Evolutionary conservation across 37 sponge, comb jelly and placozoan genomes (phyloP), one percentile per base, ranked within the genome.

Genomic region (Aphrocallistes beatrix): DNA sequence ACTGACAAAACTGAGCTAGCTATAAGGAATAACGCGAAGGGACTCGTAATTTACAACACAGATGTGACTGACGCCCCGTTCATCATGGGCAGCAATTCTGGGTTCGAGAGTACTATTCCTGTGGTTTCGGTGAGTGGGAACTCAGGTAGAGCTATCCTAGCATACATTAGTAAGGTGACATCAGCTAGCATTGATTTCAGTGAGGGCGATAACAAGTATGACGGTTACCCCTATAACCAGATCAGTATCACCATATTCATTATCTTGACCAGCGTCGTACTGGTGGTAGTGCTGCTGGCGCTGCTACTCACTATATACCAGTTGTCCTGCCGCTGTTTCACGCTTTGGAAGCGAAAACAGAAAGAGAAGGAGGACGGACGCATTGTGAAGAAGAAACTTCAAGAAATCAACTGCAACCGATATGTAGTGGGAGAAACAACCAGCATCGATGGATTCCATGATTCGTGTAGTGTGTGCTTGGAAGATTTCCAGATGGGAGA

Each of bases 391-490:
- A 60, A 30, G 75, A 60, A 60, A 30, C 75, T 60, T 6, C 75
- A 60, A 6, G 21, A 13, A 1, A 60, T 60, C 28, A 60, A 60
- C 28, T 60, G 75, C 34, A 60, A 30, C n/a, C 25, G 75, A 3
- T 60, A 60, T 30, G n/a, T 19, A 3, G 17, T 60, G 34, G 75
- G 17, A 28, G 75, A 60, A 3, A 60, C 75, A 3, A 60, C 75
- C 34, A 60, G 75, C 34, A 28, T 60, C 10, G 75, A 60, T 30
- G 75, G 75, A 3, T 6, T 60, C 1, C 75, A 83, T 1, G 88
- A 83, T n/a, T 89, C 81, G 10, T 96, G 97, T 86, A 90, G 91
- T 51, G 91, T 96, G n/a, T 96, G 97, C 81, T 85, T 96, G 69
- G 97, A 96, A 28, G 47, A 85, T 0, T 96, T 88, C 83, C 49